Evolutionary conservation across 2,797 vertebrate genomes (phyloP), one percentile per base, ranked within the genome.

Genomic region (Paedocypris micromegethes): DNA sequence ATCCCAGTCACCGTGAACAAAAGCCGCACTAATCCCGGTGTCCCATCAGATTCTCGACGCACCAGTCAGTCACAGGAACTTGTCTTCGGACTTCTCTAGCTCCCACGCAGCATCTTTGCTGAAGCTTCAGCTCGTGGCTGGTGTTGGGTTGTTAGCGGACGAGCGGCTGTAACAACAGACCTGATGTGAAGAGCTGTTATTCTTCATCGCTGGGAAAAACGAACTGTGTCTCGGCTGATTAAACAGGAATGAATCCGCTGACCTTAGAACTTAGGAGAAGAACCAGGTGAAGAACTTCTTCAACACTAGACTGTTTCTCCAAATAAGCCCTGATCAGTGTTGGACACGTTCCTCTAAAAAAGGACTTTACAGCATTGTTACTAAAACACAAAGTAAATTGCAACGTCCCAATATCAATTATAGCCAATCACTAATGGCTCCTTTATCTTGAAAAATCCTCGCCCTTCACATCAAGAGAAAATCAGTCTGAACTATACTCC

Each of bases 21-120:
- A 88, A 85, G 82, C 70, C 74, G 77, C 69, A 73, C 81, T 91
- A 90, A 92, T 92, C 89, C 89, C 67, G 85, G 82, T 90, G 90
- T 91, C 90, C 88, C 84, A 87, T 85, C 88, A 86, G 81, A 91
- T 92, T 72, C 85, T 84, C 82, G 84, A 90, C 90, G 90, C 75
- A 78, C 76, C 66, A 88, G 85, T 84, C 88, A 90, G 78, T 85
- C 86, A 88, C 85, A 88, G 84, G 85, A 56, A 87, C 84, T 82
- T 85, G 90, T 85, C 88, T 88, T 82, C 84, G 88, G 82, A 82
- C 82, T 44, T 45, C 82, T 84, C 86, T 88, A 85, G 87, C 84
- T 83, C 74, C 74, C 77, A 86, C 86, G 85, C 83, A 84, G 81
- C 82, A 76, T 88, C 88, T 90, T 89, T 88, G 86, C 89, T 86